A percentile compares a stretch with the other conserved stretches of the same genome.
Conservation (phyloP, 2,797 vertebrate species). For the Taeniopygia guttata region DNA sequence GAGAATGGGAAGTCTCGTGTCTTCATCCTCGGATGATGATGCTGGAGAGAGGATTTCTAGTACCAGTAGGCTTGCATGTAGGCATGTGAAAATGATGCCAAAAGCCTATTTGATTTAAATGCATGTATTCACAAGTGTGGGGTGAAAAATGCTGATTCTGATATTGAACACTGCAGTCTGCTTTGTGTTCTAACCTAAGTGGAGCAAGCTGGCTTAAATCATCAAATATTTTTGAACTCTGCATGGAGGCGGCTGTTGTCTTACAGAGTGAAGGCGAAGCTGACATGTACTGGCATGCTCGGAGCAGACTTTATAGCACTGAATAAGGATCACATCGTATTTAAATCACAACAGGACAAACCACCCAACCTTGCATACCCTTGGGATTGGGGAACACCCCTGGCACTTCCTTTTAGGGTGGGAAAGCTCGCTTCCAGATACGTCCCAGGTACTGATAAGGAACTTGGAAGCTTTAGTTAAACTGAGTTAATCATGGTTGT, state of each 20-base stretch:
- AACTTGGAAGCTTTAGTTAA: conserved; percentile 52
- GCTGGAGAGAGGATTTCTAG: conserved; percentile 48
- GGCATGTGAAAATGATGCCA: conserved; percentile 41
- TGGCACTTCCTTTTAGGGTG: conserved; percentile 67
- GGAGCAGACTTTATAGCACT: conserved; percentile 50
- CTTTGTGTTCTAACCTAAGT: conserved; percentile 60
- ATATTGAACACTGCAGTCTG: conserved; percentile 52
- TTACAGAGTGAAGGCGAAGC: conserved; percentile 56
- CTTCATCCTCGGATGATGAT: conserved; percentile 50
- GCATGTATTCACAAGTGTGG: background rate
- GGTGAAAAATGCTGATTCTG: conserved; percentile 6
- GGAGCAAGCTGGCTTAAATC: conserved; percentile 65
- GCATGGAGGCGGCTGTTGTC: conserved; percentile 59
- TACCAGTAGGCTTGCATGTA: conserved; percentile 38
- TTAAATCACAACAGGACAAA: conserved; percentile 68
- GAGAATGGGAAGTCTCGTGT: conserved; percentile 45
- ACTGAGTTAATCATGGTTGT: conserved; percentile 37
- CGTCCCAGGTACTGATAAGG: conserved; percentile 53
- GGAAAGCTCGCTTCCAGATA: conserved; percentile 62
- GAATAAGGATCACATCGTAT: conserved; percentile 59
- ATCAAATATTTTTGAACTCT: conserved; percentile 59
- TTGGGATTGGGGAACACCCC: conserved; percentile 65
- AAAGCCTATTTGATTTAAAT: conserved; percentile 56
- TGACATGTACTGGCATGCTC: conserved; percentile 65
- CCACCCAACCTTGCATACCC: conserved; percentile 59